Conservation (phyloP, 2,797 vertebrate genomes). For the Coregonus ussuriensis region DNA sequence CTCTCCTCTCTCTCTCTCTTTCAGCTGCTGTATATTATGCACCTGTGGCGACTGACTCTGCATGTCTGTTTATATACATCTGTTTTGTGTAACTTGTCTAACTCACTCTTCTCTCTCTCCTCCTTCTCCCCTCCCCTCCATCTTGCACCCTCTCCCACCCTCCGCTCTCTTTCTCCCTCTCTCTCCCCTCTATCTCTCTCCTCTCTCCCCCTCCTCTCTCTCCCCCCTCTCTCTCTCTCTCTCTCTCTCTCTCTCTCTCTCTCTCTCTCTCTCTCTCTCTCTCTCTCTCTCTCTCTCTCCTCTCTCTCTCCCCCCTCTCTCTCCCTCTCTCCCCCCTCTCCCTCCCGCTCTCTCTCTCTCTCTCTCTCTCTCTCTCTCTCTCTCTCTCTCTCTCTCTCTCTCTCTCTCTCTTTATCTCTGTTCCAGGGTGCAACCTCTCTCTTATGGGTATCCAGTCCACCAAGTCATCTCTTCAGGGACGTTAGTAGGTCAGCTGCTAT, state of each 20-base stretch:
- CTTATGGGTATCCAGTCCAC: conserved; percentile 62
- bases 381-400: too few species aligned
- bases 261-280: too few species aligned
- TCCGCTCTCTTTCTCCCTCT: neutral
- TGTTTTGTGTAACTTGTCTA: too few species aligned
- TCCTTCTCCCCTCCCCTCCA: too few species aligned
- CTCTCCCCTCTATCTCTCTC: conserved; percentile 17
- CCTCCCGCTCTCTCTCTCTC: neutral
- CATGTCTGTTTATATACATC: neutral
- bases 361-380: too few species aligned
- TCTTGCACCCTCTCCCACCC: too few species aligned
- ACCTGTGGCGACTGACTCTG: neutral
- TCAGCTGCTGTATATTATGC: neutral
- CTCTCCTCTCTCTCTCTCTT: neutral
- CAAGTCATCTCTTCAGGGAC: conserved; percentile 52
- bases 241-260: too few species aligned
- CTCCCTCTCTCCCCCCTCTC: too few species aligned
- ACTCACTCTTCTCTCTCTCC: too few species aligned
- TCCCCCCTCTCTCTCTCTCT: neutral
- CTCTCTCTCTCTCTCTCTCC: too few species aligned
- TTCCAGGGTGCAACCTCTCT: conserved; percentile 45
- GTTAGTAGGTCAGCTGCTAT: conserved; percentile 70
- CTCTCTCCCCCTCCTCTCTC: neutral
- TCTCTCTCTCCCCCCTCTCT: too few species aligned
- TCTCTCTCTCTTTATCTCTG: conserved; percentile 27